A percentile compares a stretch with the other conserved stretches of the same genome.
phyloP scores from a whole-genome alignment of 2,888 invertebrate species.

The Drosophila glabriapex region DNA sequence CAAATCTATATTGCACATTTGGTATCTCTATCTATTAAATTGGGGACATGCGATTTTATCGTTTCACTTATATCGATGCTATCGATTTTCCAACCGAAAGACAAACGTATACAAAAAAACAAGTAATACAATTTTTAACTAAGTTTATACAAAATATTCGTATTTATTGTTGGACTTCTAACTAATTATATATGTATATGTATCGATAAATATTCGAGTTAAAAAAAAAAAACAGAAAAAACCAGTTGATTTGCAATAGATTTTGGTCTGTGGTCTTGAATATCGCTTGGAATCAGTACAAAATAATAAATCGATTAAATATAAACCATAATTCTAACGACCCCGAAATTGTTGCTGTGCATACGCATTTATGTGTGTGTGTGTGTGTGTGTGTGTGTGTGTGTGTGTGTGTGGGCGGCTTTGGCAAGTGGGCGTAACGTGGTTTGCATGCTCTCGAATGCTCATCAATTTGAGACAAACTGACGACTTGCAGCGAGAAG shows the following conservation, averaged over 20 bases:
- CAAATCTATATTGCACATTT: background rate
- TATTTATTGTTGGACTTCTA: slow-evolving; percentile 3
- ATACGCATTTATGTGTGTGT: slow-evolving; percentile 2
- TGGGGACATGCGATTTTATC: background rate
- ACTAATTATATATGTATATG: slow-evolving; percentile 7
- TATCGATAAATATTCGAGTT: slow-evolving; percentile 4
- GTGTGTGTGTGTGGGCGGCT: slow-evolving; percentile 7
- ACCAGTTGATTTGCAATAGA: slow-evolving; percentile 17
- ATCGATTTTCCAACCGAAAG: background rate
- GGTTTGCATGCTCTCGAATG: slow-evolving; percentile 3
- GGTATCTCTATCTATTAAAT: background rate
- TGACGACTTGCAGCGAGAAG: background rate
- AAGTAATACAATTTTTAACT: background rate
- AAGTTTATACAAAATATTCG: background rate
- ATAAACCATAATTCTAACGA: slow-evolving; percentile 24
- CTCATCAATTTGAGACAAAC: slow-evolving; percentile 12
- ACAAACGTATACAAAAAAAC: background rate
- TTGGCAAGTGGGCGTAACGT: slow-evolving; percentile 13
- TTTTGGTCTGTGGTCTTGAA: slow-evolving; percentile 10
- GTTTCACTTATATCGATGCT: background rate
- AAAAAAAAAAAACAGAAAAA: slow-evolving; percentile 8
- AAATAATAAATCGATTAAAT: slow-evolving; percentile 16
- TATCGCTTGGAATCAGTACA: slow-evolving; percentile 33
- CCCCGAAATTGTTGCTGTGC: slow-evolving; percentile 2
- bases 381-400: slow-evolving; percentile 7